Evolutionary conservation across 2,797 vertebrate genomes (phyloP).

Genomic region (Eulemur albifrons): DNA sequence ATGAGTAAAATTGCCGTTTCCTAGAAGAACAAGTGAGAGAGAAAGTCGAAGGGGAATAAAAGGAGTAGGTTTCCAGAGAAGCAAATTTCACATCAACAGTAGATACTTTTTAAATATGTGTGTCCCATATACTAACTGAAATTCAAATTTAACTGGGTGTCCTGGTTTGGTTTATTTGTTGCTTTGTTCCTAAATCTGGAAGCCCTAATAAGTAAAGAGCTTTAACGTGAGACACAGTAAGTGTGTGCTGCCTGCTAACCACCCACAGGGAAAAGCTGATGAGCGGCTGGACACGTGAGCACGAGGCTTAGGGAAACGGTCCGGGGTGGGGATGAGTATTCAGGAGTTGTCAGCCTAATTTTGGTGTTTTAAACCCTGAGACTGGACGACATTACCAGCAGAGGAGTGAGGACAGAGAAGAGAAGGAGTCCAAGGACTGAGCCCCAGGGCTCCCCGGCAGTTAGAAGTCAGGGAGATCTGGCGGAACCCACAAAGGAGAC

Average conservation of each 20-base stretch:
- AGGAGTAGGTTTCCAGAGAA: background rate
- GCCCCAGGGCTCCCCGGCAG: fast-evolving
- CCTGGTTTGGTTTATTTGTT: background rate
- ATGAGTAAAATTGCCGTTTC: background rate
- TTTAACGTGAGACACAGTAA: background rate
- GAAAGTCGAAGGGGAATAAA: background rate
- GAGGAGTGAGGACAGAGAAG: background rate
- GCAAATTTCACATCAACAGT: background rate
- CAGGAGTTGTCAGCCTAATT: background rate
- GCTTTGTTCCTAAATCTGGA: background rate
- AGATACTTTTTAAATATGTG: background rate
- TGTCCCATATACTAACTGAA: background rate
- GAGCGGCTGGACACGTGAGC: too few species aligned
- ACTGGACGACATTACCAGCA: background rate
- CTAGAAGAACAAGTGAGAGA: background rate
- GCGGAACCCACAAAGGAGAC: background rate
- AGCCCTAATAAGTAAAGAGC: background rate
- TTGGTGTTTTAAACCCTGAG: background rate
- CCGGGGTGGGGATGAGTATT: background rate
- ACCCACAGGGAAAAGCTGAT: fast-evolving
- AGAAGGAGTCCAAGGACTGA: background rate
- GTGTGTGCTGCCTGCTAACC: background rate
- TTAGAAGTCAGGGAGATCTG: background rate
- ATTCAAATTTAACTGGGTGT: background rate
- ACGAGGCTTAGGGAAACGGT: background rate